Base-by-base conservation (phyloP, 2,113 vertebrate species). In the Cathartes aura region DNA sequence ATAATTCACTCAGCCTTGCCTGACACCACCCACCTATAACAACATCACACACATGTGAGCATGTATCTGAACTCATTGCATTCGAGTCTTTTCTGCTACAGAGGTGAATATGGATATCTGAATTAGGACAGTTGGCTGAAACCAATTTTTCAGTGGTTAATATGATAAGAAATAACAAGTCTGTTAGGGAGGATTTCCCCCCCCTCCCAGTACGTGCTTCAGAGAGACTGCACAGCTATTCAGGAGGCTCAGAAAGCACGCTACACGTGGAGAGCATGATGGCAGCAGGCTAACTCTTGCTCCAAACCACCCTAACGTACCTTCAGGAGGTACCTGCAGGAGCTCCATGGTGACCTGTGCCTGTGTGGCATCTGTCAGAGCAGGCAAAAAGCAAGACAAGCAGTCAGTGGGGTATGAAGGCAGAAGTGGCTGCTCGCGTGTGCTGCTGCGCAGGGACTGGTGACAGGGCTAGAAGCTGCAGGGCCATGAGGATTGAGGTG, bases 181-280 rank as follows among this genome's bases (percentile, higher is more conserved):
- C 27, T 60, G 29, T 52, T 55, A 40, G 29, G 45, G 29, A 68
- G 22, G 14, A 56, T 59, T 50, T 20, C 19, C 19, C 18, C 12
- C 38, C 9, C 8, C 14, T 50, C 20, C 23, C 47, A 38, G 1
- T 40, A 3, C 5, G 4, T 45, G 27, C 38, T 43, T 63, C 3
- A 4, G 50, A 42, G 30, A 34, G 26, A 32, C 23, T 9, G 34
- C 23, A 8, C 6, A 4, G 24, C 29, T 76, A 2, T 27, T 47
- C 23, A 43, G 40, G 45, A 60, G 30, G 50, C 45, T 75, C 67
- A 58, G 47, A 67, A 83, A 40, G 67, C 8, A 47, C 5, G 19
- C 36, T 62, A 30, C 5, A 3, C 9, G 19, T 27, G 38, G 63
- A 56, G 6, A 58, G 34, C 38, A 1, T 11, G 38, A 38, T 0